phyloP scores from a whole-genome alignment of 2,888 invertebrate species.

The Itoplectis maculator region DNA sequence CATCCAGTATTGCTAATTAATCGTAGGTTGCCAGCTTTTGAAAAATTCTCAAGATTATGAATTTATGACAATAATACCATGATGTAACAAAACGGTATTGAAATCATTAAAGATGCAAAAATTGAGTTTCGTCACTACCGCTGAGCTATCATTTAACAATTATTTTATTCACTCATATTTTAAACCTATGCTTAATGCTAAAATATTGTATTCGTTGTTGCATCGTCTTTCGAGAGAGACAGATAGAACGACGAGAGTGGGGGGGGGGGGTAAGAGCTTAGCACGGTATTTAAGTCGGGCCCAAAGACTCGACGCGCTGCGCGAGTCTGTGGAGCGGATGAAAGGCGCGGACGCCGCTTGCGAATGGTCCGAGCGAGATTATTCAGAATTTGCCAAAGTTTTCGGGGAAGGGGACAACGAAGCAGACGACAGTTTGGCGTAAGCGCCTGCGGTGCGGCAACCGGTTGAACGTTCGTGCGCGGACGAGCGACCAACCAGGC shows the following conservation, averaged over 20 bases:
- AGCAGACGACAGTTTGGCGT: neutral
- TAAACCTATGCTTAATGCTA: neutral
- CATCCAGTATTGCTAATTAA: neutral
- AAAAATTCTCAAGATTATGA: neutral
- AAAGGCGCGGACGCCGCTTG: too few species aligned
- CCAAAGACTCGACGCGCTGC: neutral
- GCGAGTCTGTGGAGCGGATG: neutral
- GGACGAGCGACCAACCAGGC: neutral
- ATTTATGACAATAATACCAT: conserved; percentile 58
- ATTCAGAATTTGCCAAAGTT: conserved; percentile 25
- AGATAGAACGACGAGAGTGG: too few species aligned
- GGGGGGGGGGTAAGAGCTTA: too few species aligned
- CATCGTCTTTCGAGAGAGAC: too few species aligned
- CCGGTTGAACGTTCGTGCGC: neutral
- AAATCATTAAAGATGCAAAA: conserved; percentile 76
- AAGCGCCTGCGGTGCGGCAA: neutral
- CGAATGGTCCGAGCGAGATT: neutral
- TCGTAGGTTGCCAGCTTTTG: neutral
- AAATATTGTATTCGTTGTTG: conserved; percentile 9
- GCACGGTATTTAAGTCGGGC: conserved; percentile 4
- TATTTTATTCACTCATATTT: neutral
- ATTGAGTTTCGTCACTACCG: conserved; percentile 82
- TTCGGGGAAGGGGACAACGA: conserved; percentile 84
- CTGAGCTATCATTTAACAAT: conserved; percentile 72
- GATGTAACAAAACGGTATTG: conserved; percentile 74